A percentile compares a stretch with the other conserved stretches of the same genome.
Conservation (phyloP, 2,113 vertebrate species). For the Natator depressus region DNA sequence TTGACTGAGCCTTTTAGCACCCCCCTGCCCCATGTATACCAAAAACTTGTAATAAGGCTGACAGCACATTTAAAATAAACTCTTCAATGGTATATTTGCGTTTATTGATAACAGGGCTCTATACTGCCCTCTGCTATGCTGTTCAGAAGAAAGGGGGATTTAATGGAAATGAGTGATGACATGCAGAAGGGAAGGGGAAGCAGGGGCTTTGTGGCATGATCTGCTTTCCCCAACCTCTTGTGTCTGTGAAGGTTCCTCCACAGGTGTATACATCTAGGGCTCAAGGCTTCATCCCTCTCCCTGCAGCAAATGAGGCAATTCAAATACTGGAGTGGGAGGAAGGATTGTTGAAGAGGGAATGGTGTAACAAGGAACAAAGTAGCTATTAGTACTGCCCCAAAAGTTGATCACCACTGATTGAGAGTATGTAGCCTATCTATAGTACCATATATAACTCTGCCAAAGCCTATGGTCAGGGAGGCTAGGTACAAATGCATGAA, state of each 20-base stretch:
- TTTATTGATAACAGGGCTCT: not conserved
- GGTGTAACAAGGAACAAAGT: not conserved
- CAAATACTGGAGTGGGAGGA: too few relatives aligned
- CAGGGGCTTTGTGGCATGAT: not conserved
- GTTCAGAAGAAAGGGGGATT: not conserved
- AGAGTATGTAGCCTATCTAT: too few relatives aligned
- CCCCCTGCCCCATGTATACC: not conserved
- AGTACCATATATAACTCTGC: too few relatives aligned
- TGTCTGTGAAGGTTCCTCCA: not conserved
- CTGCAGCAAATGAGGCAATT: not conserved
- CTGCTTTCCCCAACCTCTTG: not conserved
- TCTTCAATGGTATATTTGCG: not conserved
- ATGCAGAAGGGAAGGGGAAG: not conserved
- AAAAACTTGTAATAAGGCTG: not conserved
- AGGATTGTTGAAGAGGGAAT: not conserved
- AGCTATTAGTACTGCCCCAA: too few relatives aligned
- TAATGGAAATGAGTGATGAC: not conserved
- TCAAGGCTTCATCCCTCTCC: not conserved
- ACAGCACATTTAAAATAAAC: not conserved
- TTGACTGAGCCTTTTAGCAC: not conserved
- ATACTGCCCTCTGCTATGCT: not conserved
- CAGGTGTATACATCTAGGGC: not conserved
- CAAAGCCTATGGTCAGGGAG: too few relatives aligned
- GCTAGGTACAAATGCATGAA: too few relatives aligned
- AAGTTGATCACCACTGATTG: too few relatives aligned